Percentiles rank a stretch among this genome's conserved stretches.
phyloP scores from a whole-genome alignment of 2,113 vertebrate species.

The Cottus gobio region DNA sequence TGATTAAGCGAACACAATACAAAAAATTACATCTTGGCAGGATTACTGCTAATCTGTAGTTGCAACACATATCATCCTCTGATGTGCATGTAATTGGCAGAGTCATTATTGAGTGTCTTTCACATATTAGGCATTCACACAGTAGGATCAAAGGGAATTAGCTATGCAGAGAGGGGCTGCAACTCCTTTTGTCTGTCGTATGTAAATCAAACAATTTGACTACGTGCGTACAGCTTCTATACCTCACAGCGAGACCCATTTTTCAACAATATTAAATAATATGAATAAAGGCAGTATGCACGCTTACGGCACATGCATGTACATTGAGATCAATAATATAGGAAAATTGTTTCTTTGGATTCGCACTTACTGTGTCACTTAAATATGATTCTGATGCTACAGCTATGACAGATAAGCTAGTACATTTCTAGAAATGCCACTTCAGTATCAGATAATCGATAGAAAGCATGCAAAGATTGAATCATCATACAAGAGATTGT shows the following conservation, averaged over 20 bases:
- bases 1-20: conserved; percentile 62
- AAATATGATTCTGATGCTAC: no score
- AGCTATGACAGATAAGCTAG: neutral
- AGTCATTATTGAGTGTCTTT: conserved; percentile 43
- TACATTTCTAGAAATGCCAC: neutral
- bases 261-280: neutral
- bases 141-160: conserved; percentile 3
- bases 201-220: neutral
- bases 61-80: conserved; percentile 44
- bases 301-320: neutral
- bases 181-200: neutral
- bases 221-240: no score
- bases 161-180: no score
- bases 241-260: neutral
- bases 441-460: neutral
- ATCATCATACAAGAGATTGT: neutral
- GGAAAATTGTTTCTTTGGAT: neutral
- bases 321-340: neutral
- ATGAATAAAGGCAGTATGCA: neutral
- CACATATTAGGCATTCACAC: conserved; percentile 17
- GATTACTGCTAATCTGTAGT: conserved; percentile 73
- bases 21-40: conserved; percentile 62
- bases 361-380: no score
- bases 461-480: neutral
- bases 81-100: conserved; percentile 56